Evolutionary conservation across 2,797 vertebrate genomes (phyloP).

Genomic region (Odontamblyopus lacepedii): DNA sequence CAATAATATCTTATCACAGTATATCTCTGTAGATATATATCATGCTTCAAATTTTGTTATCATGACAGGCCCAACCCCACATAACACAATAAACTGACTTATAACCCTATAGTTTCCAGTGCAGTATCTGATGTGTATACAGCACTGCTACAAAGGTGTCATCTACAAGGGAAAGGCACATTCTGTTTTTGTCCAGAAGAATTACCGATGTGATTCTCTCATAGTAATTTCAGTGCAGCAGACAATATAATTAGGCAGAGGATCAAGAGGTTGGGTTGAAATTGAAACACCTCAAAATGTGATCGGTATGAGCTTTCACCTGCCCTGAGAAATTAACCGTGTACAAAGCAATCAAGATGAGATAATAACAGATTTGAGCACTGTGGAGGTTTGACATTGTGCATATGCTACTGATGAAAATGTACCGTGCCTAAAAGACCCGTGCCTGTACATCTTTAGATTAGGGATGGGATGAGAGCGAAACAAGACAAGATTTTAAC

Average conservation of each 20-base stretch:
- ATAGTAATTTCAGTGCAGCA: constrained; percentile 23
- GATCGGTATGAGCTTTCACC: constrained; percentile 23
- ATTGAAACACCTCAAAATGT: constrained; percentile 21
- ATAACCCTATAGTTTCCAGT: neutral
- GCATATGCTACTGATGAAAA: constrained; percentile 22
- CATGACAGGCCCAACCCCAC: too few relatives aligned
- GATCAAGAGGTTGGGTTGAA: constrained; percentile 23
- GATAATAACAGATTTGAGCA: constrained; percentile 18
- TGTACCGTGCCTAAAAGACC: neutral
- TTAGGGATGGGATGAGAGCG: too few relatives aligned
- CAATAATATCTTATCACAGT: too few relatives aligned
- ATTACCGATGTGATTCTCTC: constrained; percentile 4
- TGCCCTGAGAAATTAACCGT: constrained; percentile 15
- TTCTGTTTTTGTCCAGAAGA: constrained; percentile 6
- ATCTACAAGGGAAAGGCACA: neutral
- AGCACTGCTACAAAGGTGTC: neutral
- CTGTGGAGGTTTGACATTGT: constrained; percentile 17
- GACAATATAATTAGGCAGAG: constrained; percentile 33
- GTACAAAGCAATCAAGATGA: constrained; percentile 5
- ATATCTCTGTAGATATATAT: too few relatives aligned
- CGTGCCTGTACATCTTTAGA: neutral
- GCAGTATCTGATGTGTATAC: neutral
- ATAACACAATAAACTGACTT: too few relatives aligned
- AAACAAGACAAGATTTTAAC: too few relatives aligned
- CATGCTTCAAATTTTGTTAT: too few relatives aligned